These are phyloP conservation scores for Amblyornis subalaris DNA, from an alignment of 2,113 vertebrate genomes.

Conservation along the genomic window DNA sequence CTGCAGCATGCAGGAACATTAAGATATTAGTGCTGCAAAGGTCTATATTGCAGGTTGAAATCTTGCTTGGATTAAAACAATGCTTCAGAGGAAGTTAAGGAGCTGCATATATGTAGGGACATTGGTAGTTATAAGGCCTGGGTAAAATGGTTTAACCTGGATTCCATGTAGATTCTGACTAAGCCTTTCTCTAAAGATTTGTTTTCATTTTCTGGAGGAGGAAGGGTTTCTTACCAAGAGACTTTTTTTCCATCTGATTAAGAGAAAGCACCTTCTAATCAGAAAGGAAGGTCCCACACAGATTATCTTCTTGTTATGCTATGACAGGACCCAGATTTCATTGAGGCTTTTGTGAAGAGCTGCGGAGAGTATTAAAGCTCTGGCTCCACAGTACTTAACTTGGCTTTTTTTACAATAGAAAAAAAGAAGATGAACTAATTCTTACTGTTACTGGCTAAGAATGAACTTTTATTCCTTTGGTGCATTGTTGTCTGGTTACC, in stretches of 20 bases:
- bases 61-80: conserved; percentile 46
- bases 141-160: conserved; percentile 50
- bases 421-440: neutral
- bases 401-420: neutral
- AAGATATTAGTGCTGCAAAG: neutral
- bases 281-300: conserved; percentile 36
- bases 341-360: conserved; percentile 21
- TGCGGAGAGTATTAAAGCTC: neutral
- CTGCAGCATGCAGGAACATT: conserved; percentile 37
- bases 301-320: conserved; percentile 40
- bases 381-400: neutral
- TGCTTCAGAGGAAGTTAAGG: conserved; percentile 30
- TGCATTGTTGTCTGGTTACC: neutral
- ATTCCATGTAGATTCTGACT: conserved; percentile 39
- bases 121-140: neutral
- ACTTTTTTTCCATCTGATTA: conserved; percentile 42
- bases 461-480: neutral
- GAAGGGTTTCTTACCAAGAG: neutral
- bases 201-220: conserved; percentile 40
- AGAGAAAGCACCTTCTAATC: neutral
- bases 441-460: neutral
- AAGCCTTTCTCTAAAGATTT: conserved; percentile 57
- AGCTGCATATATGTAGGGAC: neutral
- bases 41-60: neutral
- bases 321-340: conserved; percentile 39